Evolutionary conservation across 64 coral and sea anemone genomes (phyloP).

Genomic region (Acropora tenuis): DNA sequence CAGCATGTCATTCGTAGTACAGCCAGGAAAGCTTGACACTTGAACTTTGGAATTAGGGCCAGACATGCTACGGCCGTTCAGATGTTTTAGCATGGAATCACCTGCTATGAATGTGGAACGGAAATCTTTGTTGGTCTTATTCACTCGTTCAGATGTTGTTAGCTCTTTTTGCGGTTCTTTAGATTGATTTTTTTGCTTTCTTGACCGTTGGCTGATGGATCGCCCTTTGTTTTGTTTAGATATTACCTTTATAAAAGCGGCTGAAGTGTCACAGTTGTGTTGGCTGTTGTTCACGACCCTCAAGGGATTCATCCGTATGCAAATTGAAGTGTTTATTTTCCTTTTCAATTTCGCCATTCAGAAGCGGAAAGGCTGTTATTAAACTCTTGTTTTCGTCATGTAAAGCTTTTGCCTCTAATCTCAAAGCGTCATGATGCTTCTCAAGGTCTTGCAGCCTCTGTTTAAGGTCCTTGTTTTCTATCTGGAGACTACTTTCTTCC

Average conservation of each 20-base stretch:
- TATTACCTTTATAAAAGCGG: neutral
- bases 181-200: neutral
- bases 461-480: too few species aligned
- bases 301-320: too few species aligned
- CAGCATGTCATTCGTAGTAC: slow-evolving; percentile 25
- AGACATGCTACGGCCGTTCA: slow-evolving; percentile 30
- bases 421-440: too few species aligned
- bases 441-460: too few species aligned
- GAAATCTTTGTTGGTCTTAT: neutral
- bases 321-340: too few species aligned
- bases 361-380: too few species aligned
- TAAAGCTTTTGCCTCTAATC: too few species aligned
- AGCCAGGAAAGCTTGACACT: slow-evolving; percentile 44
- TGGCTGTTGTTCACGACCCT: neutral
- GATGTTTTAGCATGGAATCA: slow-evolving; percentile 50
- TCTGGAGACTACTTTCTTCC: too few species aligned
- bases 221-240: slow-evolving; percentile 2
- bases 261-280: neutral
- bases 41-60: neutral
- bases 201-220: neutral
- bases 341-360: too few species aligned
- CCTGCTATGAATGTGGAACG: slow-evolving; percentile 10
- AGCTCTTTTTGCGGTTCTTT: neutral
- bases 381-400: too few species aligned
- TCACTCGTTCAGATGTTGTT: neutral